phyloP scores from a whole-genome alignment of 2,113 vertebrate genomes.

The Oncorhynchus masou region DNA sequence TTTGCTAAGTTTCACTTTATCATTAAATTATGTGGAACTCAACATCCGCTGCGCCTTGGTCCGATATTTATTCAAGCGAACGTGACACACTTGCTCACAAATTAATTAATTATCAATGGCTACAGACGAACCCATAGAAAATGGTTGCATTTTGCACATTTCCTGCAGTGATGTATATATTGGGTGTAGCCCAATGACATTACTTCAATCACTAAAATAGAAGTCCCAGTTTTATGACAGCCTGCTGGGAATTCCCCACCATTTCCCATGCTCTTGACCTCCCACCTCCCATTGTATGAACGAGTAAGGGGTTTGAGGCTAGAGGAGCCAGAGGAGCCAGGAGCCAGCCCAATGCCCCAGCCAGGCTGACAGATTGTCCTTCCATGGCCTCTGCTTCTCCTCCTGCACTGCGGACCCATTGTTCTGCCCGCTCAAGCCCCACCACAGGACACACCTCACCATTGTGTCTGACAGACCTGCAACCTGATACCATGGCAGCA shows the following conservation, averaged over 20 bases:
- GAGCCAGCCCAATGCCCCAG: constrained; percentile 37
- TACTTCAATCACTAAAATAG: constrained; percentile 60
- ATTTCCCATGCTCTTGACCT: constrained; percentile 67
- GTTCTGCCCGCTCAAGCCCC: constrained; percentile 60
- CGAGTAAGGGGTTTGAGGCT: constrained; percentile 48
- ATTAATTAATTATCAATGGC: constrained; percentile 53
- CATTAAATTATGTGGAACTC: no score
- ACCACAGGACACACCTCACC: constrained; percentile 61
- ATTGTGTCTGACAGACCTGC: constrained; percentile 65
- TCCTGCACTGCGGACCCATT: constrained; percentile 64
- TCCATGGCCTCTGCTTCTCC: constrained; percentile 58
- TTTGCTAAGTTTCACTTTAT: no score
- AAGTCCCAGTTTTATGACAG: constrained; percentile 63
- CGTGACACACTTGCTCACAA: constrained; percentile 23
- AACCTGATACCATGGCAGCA: constrained; percentile 59
- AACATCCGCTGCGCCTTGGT: no score
- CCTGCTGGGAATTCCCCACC: constrained; percentile 70
- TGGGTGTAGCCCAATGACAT: constrained; percentile 53
- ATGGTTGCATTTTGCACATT: constrained; percentile 50
- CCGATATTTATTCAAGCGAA: no score
- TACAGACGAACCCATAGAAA: constrained; percentile 46
- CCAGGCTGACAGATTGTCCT: constrained; percentile 64
- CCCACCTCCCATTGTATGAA: constrained; percentile 68
- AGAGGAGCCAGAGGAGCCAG: constrained; percentile 19
- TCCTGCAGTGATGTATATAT: constrained; percentile 48